Evolutionary conservation across 2,888 invertebrate genomes (phyloP).

Genomic region (Hydrotaea cyrtoneurina): DNA sequence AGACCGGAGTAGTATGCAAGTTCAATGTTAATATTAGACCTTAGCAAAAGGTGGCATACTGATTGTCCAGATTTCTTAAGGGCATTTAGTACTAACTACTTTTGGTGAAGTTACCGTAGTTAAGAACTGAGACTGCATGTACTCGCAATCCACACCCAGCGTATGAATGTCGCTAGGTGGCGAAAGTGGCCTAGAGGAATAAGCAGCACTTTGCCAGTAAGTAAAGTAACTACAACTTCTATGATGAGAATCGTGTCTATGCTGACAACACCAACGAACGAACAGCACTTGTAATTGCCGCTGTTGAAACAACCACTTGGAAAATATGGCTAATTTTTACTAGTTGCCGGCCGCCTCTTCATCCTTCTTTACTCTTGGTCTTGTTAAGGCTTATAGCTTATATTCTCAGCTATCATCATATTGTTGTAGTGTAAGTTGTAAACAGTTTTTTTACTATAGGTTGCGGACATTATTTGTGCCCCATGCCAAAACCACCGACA

Average conservation of each 20-base stretch:
- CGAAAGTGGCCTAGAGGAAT: no score
- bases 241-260: background rate
- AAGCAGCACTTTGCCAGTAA: no score
- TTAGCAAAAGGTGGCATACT: no score
- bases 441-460: conserved; percentile 81
- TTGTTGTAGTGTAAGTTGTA: background rate
- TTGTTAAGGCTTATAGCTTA: conserved; percentile 44
- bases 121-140: no score
- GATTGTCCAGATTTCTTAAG: no score
- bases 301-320: conserved; percentile 49
- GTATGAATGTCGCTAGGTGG: no score
- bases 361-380: background rate
- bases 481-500: conserved; percentile 87
- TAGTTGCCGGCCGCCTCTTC: no score
- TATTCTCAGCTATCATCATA: background rate
- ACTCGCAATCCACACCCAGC: no score
- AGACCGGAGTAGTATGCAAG: conserved; percentile 78
- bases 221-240: no score
- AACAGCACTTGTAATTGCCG: conserved; percentile 44
- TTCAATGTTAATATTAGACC: no score
- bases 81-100: no score
- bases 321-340: conserved; percentile 35
- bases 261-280: background rate
- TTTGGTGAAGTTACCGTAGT: no score
- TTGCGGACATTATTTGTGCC: conserved; percentile 90